phyloP scores from a whole-genome alignment of 2,113 vertebrate species.

The Dermatemys mawii region DNA sequence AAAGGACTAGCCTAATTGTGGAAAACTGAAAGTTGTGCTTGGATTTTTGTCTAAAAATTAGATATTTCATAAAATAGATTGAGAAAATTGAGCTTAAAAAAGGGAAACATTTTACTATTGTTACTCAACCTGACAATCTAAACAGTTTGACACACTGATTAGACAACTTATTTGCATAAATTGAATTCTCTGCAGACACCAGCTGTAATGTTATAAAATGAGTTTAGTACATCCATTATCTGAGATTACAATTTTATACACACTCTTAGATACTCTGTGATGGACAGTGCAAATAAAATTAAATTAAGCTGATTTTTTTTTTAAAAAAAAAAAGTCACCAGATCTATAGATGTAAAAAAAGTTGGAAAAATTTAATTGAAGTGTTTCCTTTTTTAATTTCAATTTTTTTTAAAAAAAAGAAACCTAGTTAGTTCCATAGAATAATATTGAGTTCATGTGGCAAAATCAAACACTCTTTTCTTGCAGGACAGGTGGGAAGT shows the following conservation, averaged over 20 bases:
- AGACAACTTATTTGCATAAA: slow-evolving; percentile 30
- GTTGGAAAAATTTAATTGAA: neutral
- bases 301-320: neutral
- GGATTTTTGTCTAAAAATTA: slow-evolving; percentile 5
- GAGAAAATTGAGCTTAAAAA: slow-evolving; percentile 26
- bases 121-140: neutral
- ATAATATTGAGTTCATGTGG: neutral
- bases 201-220: slow-evolving; percentile 25
- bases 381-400: neutral
- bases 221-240: slow-evolving; percentile 37
- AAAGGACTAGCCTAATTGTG: neutral
- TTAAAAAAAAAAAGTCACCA: neutral
- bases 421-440: neutral
- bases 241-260: slow-evolving; percentile 42
- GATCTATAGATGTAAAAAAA: neutral
- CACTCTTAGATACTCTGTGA: neutral
- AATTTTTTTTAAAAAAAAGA: neutral
- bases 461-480: neutral
- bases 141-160: neutral
- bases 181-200: slow-evolving; percentile 45
- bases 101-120: slow-evolving; percentile 25
- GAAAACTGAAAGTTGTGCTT: neutral
- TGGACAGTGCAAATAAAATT: slow-evolving; percentile 1
- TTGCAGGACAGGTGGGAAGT: neutral
- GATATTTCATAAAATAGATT: slow-evolving; percentile 5